A percentile compares a stretch with the other conserved stretches of the same genome.
Evolutionary conservation across 2,113 vertebrate genomes (phyloP).

Genomic region (Ciconia maguari): DNA sequence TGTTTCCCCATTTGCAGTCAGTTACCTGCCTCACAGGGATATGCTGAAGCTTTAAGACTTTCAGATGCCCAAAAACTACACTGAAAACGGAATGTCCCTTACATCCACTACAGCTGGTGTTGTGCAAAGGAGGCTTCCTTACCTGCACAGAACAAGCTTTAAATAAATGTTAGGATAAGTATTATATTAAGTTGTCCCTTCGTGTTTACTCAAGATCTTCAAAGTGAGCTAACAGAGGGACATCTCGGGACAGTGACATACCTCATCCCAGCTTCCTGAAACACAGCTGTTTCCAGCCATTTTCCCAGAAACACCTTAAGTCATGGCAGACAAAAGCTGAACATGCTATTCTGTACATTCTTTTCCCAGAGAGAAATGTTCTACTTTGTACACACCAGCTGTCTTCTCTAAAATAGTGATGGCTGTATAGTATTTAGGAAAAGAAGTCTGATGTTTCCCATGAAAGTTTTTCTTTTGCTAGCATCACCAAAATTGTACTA

Average conservation of each 20-base stretch:
- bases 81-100: neutral
- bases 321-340: neutral
- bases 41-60: neutral
- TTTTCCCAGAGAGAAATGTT: neutral
- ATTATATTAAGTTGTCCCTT: neutral
- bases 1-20: neutral
- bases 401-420: neutral
- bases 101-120: neutral
- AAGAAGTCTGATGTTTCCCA: neutral
- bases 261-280: neutral
- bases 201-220: neutral
- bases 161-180: neutral
- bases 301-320: neutral
- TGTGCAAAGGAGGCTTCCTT: neutral
- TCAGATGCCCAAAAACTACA: rapidly evolving
- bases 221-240: neutral
- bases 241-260: neutral
- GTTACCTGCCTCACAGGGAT: neutral
- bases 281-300: neutral
- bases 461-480: neutral
- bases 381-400: neutral
- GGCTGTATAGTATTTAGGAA: neutral
- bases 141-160: neutral
- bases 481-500: neutral
- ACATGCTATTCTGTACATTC: neutral